These are phyloP conservation scores for Portunus trituberculatus DNA, from an alignment of 1,140 invertebrate genomes.

Conservation along the genomic window DNA sequence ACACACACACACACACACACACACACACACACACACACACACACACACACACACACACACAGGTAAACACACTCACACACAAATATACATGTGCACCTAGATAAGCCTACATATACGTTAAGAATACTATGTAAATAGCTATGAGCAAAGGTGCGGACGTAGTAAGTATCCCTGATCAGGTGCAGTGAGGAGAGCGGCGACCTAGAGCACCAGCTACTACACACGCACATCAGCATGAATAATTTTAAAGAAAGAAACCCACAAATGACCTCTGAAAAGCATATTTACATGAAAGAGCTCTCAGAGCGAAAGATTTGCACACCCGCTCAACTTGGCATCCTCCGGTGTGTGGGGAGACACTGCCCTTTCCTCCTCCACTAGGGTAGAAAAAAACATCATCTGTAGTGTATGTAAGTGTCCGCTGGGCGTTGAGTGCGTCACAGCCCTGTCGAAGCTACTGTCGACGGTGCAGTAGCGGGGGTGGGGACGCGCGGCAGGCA, in stretches of 20 bases:
- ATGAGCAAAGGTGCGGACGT: too few species aligned
- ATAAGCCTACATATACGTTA: too few species aligned
- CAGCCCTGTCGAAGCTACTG: background rate
- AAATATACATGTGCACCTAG: too few species aligned
- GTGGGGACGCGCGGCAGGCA: background rate
- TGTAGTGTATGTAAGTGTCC: background rate
- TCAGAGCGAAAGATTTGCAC: background rate
- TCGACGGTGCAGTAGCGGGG: background rate
- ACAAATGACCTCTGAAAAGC: conserved; percentile 8
- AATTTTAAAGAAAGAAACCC: conserved; percentile 24
- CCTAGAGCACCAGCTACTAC: too few species aligned
- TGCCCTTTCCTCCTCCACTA: background rate
- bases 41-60: too few species aligned
- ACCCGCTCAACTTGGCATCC: background rate
- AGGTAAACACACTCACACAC: too few species aligned
- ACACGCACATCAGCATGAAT: background rate
- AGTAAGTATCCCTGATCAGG: too few species aligned
- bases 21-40: too few species aligned
- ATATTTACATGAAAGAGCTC: background rate
- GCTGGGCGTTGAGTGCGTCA: background rate
- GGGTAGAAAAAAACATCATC: background rate
- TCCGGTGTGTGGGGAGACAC: background rate
- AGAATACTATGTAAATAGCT: too few species aligned
- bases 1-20: too few species aligned
- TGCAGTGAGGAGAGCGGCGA: too few species aligned